These are phyloP conservation scores for Leptopilina syphax DNA, from an alignment of 2,888 invertebrate species.

Conservation along the genomic window DNA sequence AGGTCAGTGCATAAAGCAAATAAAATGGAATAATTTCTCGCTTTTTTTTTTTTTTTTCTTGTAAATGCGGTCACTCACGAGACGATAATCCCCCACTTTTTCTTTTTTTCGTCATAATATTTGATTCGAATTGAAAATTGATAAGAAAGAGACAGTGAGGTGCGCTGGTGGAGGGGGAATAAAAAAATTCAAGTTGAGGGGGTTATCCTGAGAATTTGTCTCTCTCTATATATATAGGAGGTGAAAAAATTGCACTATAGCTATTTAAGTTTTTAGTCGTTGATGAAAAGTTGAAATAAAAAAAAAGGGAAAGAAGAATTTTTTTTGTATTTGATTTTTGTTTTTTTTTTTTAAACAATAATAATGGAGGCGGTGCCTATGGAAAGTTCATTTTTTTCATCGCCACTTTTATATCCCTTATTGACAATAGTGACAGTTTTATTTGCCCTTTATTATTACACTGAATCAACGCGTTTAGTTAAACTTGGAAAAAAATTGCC, in stretches of 20 bases:
- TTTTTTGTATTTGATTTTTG: not conserved
- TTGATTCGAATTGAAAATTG: too few relatives aligned
- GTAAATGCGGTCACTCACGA: conserved; percentile 53
- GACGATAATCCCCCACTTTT: conserved; percentile 24
- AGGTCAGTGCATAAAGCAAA: conserved; percentile 65
- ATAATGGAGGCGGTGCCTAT: conserved; percentile 65
- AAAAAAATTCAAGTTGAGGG: not conserved
- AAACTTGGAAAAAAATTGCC: conserved; percentile 69
- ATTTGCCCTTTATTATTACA: conserved; percentile 69
- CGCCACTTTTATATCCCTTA: conserved; percentile 67
- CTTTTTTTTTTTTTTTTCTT: conserved; percentile 44
- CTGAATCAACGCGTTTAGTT: conserved; percentile 63
- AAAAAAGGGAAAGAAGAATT: not conserved
- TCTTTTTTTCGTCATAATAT: not conserved
- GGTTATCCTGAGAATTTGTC: not conserved
- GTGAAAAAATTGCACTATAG: conserved; percentile 4
- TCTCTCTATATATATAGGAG: not conserved
- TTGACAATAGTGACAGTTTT: conserved; percentile 64
- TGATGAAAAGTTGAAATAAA: too few relatives aligned
- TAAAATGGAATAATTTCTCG: conserved; percentile 54
- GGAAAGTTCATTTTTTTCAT: conserved; percentile 59
- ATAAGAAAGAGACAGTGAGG: not conserved
- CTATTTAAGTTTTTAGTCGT: too few relatives aligned
- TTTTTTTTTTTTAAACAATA: conserved; percentile 38
- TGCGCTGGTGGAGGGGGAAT: not conserved